Evolutionary conservation across 2,888 invertebrate species (phyloP).

Genomic region (Margaritifera margaritifera): DNA sequence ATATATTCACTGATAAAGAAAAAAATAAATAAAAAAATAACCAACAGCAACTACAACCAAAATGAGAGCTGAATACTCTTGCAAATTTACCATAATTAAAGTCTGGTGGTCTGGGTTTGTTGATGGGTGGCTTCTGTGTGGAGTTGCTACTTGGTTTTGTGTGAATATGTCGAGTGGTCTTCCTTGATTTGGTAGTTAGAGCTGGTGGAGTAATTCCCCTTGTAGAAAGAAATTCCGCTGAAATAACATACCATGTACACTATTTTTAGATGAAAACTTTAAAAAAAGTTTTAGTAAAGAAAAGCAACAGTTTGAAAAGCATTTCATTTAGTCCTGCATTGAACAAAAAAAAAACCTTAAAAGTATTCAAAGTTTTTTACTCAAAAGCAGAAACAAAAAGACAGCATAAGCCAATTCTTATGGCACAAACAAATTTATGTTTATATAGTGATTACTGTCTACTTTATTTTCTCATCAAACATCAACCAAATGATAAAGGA

Average conservation of each 20-base stretch:
- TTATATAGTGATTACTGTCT: too few species aligned
- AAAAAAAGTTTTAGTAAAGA: too few species aligned
- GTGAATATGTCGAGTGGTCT: slow-evolving; percentile 54
- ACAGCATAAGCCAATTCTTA: too few species aligned
- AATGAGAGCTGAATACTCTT: neutral
- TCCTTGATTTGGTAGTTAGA: slow-evolving; percentile 50
- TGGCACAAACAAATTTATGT: too few species aligned
- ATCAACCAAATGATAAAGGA: too few species aligned
- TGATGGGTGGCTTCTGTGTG: slow-evolving; percentile 20
- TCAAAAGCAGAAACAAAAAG: too few species aligned
- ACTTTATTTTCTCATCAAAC: too few species aligned
- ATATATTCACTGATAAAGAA: neutral
- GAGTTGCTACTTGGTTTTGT: slow-evolving; percentile 7
- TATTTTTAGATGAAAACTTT: neutral
- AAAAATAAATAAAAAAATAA: neutral
- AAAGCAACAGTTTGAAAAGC: too few species aligned
- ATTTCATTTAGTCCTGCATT: too few species aligned
- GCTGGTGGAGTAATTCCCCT: slow-evolving; percentile 50
- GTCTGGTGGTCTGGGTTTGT: neutral
- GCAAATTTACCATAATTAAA: slow-evolving; percentile 3
- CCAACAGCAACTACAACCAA: neutral
- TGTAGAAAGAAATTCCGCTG: slow-evolving; percentile 3
- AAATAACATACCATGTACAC: neutral
- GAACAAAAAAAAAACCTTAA: too few species aligned
- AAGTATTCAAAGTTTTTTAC: too few species aligned